phyloP scores from a whole-genome alignment of 2,113 vertebrate genomes.

The human (Homo sapiens) region GRCh38 chr17:41638001-41638500 shows the following conservation, averaged over 20 bases:
- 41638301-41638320: too few relatives aligned
- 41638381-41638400: neutral
- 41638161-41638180: neutral
- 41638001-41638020: neutral
- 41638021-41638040: neutral
- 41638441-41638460: neutral
- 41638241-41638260: neutral
- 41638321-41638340: neutral
- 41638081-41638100: neutral
- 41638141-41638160: neutral
- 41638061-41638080: neutral
- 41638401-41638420: neutral
- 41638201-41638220: neutral
- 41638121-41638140: neutral
- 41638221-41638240: neutral
- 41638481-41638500: slow-evolving; percentile 56
- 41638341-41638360: neutral
- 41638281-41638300: neutral
- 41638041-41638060: neutral
- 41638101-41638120: neutral
- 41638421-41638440: neutral
- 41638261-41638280: neutral
- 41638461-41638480: neutral
- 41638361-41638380: neutral
- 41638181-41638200: neutral